Conservation (phyloP, 2,113 vertebrate genomes). For the Phycodurus eques region DNA sequence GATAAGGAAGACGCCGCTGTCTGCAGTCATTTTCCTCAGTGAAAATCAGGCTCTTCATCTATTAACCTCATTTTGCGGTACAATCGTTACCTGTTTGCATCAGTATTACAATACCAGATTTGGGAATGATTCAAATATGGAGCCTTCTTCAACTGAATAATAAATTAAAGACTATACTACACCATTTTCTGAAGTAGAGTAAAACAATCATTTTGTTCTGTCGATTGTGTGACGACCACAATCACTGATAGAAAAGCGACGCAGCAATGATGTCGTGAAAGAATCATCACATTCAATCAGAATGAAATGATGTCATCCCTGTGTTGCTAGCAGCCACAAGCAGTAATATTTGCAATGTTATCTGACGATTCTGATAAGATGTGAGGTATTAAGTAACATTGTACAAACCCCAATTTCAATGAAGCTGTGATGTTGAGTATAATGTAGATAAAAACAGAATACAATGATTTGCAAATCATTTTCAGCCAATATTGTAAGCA, state of each 20-base stretch:
- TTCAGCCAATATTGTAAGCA: no score
- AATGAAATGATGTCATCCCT: neutral
- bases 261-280: neutral
- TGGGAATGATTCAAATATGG: neutral
- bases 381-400: no score
- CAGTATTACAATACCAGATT: slow-evolving; percentile 30
- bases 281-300: neutral
- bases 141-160: neutral
- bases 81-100: slow-evolving; percentile 50
- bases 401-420: no score
- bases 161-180: neutral
- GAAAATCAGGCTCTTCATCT: slow-evolving; percentile 60
- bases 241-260: neutral
- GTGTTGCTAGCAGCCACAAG: neutral
- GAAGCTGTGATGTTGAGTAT: no score
- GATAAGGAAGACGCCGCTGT: slow-evolving; percentile 59
- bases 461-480: no score
- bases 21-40: slow-evolving; percentile 60
- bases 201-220: neutral
- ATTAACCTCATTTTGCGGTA: slow-evolving; percentile 62
- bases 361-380: no score
- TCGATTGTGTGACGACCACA: neutral
- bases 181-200: no score
- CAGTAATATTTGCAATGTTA: neutral
- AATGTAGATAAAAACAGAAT: no score